Evolutionary conservation across 1,140 invertebrate species (phyloP), one percentile per base, ranked within the genome.

Genomic region (Macrotrachela quadricornifera): DNA sequence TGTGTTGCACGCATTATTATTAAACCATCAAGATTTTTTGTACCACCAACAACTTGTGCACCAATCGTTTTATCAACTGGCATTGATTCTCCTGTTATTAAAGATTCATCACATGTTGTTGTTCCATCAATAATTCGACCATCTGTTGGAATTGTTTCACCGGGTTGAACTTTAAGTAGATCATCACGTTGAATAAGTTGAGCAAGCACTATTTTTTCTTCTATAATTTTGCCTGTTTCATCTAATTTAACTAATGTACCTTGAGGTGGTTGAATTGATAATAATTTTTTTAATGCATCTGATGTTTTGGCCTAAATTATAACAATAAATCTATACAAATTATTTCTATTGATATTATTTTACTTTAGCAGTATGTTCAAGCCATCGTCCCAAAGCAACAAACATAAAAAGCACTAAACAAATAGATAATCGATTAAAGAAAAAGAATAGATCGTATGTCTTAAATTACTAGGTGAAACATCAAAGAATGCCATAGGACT

Each of bases 1-100:
- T 96, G 88, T 0, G 91, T 97, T 0, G 90, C 91, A 52, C 76
- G 71, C 46, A 97, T 77, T 10, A 96, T 63, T 3, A 99, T 65
- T 1, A 85, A 76, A 0, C 91, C 91, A 67, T 86, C 82, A 65
- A 92, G 83, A 73, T 97, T 99, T 14, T 97, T 84, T 4, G 87
- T 90, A 6, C 92, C 92, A 16, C 92, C 88, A 54, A 96, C 94
- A 2, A 97, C 85, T 9, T 81, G 71, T 46, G 51, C 62, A 79
- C 79, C 84, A 63, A 76, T 75, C 55, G 78, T 79, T 68, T 99
- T 99, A 0, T 77, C 71, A 0, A 97, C 90, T 1, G 92, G 91
- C 85, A 97, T 88, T 15, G 85, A 88, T 66, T 99, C 94, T 3
- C 92, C 94, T 0, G 92, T 99, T 56, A 99, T 97, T 1, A 99